Percentiles rank a stretch among this genome's conserved stretches.
Evolutionary conservation across 1,140 invertebrate genomes (phyloP).

Genomic region (Listronotus oregonensis): DNA sequence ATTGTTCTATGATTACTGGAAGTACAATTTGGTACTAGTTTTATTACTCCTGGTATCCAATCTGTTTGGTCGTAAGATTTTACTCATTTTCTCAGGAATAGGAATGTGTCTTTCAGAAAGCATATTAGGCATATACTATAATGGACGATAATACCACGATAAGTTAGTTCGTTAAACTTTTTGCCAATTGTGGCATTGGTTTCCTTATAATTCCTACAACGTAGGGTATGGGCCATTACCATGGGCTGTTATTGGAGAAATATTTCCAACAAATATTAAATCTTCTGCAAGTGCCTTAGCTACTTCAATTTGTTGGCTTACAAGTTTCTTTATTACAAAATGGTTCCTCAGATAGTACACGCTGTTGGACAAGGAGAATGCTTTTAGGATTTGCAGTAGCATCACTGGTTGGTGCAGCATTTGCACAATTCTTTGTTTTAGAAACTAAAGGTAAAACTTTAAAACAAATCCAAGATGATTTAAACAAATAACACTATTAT

Average conservation of each 20-base stretch:
- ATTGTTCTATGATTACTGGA: conserved; percentile 80
- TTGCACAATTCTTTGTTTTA: conserved; percentile 65
- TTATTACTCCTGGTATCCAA: conserved; percentile 77
- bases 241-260: conserved; percentile 84
- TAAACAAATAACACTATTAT: conserved; percentile 40
- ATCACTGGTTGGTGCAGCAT: conserved; percentile 66
- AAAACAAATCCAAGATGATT: conserved; percentile 66
- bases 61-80: conserved; percentile 69
- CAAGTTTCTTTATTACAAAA: conserved; percentile 81
- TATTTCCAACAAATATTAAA: conserved; percentile 79
- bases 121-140: conserved; percentile 46
- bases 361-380: conserved; percentile 69
- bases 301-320: conserved; percentile 76
- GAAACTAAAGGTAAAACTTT: conserved; percentile 74
- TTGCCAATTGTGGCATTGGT: conserved; percentile 42
- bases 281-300: conserved; percentile 75
- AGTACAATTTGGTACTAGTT: conserved; percentile 71
- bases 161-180: conserved; percentile 38
- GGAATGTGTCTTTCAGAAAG: conserved; percentile 60
- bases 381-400: conserved; percentile 81
- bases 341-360: conserved; percentile 67
- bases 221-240: conserved; percentile 81
- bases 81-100: conserved; percentile 71
- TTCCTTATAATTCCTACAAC: conserved; percentile 68
- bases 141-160: conserved; percentile 33